Evolutionary conservation across 2,113 vertebrate species (phyloP), one percentile per base, ranked within the genome.

Genomic region (Rissa tridactyla): DNA sequence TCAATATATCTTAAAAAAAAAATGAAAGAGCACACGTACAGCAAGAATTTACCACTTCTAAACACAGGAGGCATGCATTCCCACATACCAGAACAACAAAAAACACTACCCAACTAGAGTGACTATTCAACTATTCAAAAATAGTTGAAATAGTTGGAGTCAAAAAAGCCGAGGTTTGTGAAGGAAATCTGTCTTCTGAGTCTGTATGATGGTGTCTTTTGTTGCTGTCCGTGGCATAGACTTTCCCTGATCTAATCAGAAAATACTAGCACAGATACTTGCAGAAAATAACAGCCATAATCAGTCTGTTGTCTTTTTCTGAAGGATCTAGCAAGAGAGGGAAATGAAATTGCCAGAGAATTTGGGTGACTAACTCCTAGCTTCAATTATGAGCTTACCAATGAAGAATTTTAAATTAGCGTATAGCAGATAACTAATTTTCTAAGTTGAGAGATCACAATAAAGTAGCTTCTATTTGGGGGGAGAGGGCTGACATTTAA

Each of bases 21-120:
- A 18, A 1, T 0, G 1, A 42, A 73, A 58, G 14, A 82, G 44
- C 2, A 1, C 18, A 27, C 14, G 14, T 66, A 60, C 5, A 58
- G 18, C 44, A 68, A 34, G 7, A 76, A 75, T 32, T 66, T 16
- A 49, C 42, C 14, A 34, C 19, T 20, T 90, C 42, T 86, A 27
- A 85, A 42, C 19, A 70, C 4, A 34, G 20, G 20, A 76, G 25
- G 13, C 11, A 10, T n/a, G 13, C 9, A 29, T 51, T 75, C 2
- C 46, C 52, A 40, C 0, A 0, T 34, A 57, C 23, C 10, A 4
- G 13, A 82, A 6, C 27, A 51, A 7, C 14, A 51, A 70, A 55
- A 61, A 51, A 2, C 7, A 15, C 10, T 64, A 26, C 17, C 19
- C 8, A 64, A 13, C 17, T 61, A 11, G 10, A 61, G 16, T 32